A percentile compares a stretch with the other conserved stretches of the same genome.
Conservation (phyloP, 1,140 invertebrate genomes). For the Neuroterus valhalla region DNA sequence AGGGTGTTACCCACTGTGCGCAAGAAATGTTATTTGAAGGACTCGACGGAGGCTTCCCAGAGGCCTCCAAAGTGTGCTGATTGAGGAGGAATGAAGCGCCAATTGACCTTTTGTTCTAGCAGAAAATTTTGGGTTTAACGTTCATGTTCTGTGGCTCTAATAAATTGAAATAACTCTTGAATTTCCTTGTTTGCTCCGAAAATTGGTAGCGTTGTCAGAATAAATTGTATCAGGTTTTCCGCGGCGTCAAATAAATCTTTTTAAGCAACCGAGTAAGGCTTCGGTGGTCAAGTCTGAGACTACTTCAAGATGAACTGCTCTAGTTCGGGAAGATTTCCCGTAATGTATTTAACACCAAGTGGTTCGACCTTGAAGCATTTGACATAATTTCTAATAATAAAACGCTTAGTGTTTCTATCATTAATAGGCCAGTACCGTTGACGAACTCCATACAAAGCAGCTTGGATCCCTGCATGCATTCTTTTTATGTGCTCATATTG, state of each 20-base stretch:
- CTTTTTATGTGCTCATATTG: background rate
- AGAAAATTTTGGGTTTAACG: background rate
- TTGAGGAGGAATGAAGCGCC: slow-evolving; percentile 30
- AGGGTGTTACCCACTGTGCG: slow-evolving; percentile 42
- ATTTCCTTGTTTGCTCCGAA: background rate
- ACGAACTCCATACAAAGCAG: slow-evolving; percentile 5
- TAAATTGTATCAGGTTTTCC: background rate
- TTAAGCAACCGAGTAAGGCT: background rate
- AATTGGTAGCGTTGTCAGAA: slow-evolving; percentile 24
- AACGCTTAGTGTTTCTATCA: background rate
- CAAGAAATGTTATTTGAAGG: slow-evolving; percentile 52
- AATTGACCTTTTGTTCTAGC: background rate
- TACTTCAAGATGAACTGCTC: background rate
- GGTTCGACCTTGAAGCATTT: background rate
- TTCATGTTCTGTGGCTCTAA: too few relatives aligned
- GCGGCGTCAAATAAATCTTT: background rate
- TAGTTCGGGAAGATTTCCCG: slow-evolving; percentile 10
- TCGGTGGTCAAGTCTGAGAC: background rate
- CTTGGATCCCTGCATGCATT: slow-evolving; percentile 11
- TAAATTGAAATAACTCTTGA: too few relatives aligned
- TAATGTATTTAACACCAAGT: background rate
- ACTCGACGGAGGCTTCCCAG: slow-evolving; percentile 43
- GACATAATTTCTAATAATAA: background rate
- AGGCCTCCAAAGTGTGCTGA: slow-evolving; percentile 43
- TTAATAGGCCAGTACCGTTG: slow-evolving; percentile 23